Base-by-base conservation (phyloP, 2,113 vertebrate species). In the Myotis lucifugus region DNA sequence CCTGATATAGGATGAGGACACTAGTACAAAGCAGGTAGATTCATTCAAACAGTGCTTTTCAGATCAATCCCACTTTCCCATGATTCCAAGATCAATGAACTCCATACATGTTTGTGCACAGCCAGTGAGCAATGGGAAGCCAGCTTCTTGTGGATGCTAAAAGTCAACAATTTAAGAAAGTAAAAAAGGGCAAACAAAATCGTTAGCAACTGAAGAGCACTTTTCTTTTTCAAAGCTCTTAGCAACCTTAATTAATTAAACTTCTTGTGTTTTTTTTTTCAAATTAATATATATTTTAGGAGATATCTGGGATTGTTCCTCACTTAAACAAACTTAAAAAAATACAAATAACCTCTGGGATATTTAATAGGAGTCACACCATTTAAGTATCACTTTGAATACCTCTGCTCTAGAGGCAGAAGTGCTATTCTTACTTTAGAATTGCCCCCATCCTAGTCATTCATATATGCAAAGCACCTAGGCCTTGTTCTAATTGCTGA, bases 161-260 rank as follows among this genome's bases (percentile, higher is more conserved):
- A 54, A 17, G 34, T 61, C 27, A 79, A 88, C 50, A 72, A 78
- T 83, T 83, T 90, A 73, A 84, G 67, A 92, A 86, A 6, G 10
- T 85, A 52, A 37, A 85, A 87, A 69, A 34, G 48, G 85, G 48
- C 42, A 42, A 42, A 83, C 8, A 89, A 93, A 94, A 90, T 25
- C 8, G 2, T 73, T 42, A 94, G 52, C 84, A 94, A 92, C 37
- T 70, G 82, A 90, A 81, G 25, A 93, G 34, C 40, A 72, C 21
- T 61, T 88, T 59, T 73, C 66, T 64, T 85, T 66, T 59, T 95
- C 66, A 85, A 79, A 95, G 64, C 25, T 85, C 66, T 96, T 95
- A 79, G 82, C 61, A 96, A 70, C 17, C 46, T 88, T 90, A 94
- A 83, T 61, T 90, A 91, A 95, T 85, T 78, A 92, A 87, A 73